A percentile compares a stretch with the other conserved stretches of the same genome.
Conservation (phyloP, 2,888 invertebrate genomes). For the Eupeodes latifasciatus region DNA sequence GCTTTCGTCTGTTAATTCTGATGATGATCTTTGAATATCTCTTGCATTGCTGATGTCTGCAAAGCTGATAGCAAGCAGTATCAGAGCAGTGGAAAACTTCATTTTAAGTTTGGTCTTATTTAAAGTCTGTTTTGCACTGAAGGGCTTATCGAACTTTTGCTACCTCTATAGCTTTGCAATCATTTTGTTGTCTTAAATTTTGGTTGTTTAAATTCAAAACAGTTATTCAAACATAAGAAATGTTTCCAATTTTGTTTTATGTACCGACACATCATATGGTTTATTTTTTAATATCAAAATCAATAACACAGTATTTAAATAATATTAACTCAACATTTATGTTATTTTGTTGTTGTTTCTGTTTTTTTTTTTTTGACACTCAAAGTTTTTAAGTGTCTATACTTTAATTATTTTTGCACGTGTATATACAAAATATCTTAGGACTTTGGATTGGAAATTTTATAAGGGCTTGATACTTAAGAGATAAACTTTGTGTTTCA, state of each 20-base stretch:
- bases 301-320: no score
- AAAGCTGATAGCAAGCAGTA: slow-evolving; percentile 43
- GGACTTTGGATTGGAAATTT: no score
- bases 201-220: not conserved
- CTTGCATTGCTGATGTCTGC: slow-evolving; percentile 24
- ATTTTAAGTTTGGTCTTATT: slow-evolving; percentile 30
- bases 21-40: not conserved
- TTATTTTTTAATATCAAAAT: no score
- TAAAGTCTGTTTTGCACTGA: not conserved
- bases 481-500: no score
- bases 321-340: no score
- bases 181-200: not conserved
- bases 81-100: slow-evolving; percentile 36
- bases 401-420: no score
- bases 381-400: no score
- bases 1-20: not conserved
- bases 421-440: no score
- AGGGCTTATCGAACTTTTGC: no score
- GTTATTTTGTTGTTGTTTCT: no score
- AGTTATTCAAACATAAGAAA: not conserved
- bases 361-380: no score
- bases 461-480: no score
- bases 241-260: not conserved
- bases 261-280: not conserved
- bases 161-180: not conserved